These are phyloP conservation scores for Microctenopoma stevenorrisi DNA, from an alignment of 2,797 vertebrate species.

Conservation along the genomic window DNA sequence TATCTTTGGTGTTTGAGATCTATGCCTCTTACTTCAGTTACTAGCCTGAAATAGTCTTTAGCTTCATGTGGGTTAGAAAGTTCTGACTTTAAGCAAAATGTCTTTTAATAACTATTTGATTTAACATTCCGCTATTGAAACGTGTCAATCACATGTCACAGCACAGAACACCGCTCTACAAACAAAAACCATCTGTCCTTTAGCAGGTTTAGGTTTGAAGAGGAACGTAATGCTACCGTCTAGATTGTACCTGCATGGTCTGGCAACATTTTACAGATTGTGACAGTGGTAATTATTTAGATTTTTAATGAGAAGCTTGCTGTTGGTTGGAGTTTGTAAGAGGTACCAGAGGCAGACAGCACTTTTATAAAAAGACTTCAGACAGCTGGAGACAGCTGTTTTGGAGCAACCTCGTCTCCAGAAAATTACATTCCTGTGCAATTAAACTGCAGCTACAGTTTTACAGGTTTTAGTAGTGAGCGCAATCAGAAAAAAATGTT, in stretches of 20 bases:
- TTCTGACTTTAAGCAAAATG: no score
- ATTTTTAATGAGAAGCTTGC: conserved; percentile 36
- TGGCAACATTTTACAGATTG: conserved; percentile 31
- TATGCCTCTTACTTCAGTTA: conserved; percentile 25
- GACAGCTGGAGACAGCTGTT: conserved; percentile 48
- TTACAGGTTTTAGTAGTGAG: no score
- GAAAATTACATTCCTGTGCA: no score
- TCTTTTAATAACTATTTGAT: no score
- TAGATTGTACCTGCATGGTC: neutral
- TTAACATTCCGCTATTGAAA: no score
- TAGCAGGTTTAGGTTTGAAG: no score
- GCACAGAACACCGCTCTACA: no score
- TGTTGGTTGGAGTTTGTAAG: conserved; percentile 30
- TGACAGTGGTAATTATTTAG: conserved; percentile 15
- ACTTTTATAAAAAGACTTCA: conserved; percentile 20
- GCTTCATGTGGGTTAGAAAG: no score
- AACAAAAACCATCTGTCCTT: no score
- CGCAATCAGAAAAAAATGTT: no score
- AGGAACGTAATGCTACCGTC: neutral
- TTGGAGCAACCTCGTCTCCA: neutral
- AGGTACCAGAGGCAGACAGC: conserved; percentile 20
- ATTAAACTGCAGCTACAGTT: no score
- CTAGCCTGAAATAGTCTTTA: neutral
- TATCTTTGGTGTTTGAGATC: conserved; percentile 31
- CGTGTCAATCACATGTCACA: no score